Evolutionary conservation across 2,888 invertebrate species (phyloP).

Genomic region (Andrena marginata): DNA sequence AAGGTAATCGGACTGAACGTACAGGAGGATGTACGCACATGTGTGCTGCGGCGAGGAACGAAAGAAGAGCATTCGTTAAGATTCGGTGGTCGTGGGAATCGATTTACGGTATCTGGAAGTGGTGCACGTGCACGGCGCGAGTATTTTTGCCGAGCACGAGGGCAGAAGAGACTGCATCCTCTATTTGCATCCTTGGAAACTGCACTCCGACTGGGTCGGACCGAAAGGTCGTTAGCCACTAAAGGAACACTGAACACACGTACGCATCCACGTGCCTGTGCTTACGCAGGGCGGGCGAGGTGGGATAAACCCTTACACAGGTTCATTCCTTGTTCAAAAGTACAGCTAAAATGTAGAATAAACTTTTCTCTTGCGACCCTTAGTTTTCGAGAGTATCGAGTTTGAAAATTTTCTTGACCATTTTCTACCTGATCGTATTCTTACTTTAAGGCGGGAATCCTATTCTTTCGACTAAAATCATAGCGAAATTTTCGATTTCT

Average conservation of each 20-base stretch:
- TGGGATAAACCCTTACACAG: too few species aligned
- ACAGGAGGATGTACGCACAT: constrained; percentile 44
- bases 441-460: too few species aligned
- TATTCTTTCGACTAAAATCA: too few species aligned
- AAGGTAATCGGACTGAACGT: background rate
- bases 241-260: constrained; percentile 50
- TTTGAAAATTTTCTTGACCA: too few species aligned
- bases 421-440: too few species aligned
- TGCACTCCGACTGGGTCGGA: constrained; percentile 17
- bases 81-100: constrained; percentile 67
- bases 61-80: constrained; percentile 46
- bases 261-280: background rate
- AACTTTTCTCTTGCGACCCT: too few species aligned
- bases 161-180: constrained; percentile 57
- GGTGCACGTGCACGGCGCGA: constrained; percentile 62
- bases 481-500: too few species aligned
- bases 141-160: constrained; percentile 65
- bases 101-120: constrained; percentile 68
- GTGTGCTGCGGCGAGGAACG: constrained; percentile 42
- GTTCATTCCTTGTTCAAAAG: too few species aligned
- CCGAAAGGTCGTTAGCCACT: constrained; percentile 39
- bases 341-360: too few species aligned
- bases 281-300: too few species aligned
- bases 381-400: too few species aligned
- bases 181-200: constrained; percentile 67